Base-by-base conservation (phyloP, 2,797 vertebrate genomes). In the Sebastes nivosus region DNA sequence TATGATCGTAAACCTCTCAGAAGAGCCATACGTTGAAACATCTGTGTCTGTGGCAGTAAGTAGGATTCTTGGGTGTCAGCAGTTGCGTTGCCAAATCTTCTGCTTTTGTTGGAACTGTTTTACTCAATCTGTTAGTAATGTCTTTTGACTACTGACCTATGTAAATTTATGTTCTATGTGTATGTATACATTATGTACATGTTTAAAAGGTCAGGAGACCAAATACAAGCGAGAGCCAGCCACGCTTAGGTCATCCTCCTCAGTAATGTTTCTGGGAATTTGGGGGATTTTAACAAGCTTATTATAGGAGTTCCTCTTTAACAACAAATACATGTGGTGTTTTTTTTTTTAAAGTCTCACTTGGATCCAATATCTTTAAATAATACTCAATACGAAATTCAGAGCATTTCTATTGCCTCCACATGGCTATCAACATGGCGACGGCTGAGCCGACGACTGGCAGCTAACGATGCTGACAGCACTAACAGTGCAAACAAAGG, bases 1-100 rank as follows among this genome's bases (percentile, higher is more conserved):
- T 89, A 89, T 85, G 78, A 82, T n/a, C 13, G 27, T 64, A 54
- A 64, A 79, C 69, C 34, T 69, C 84, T 86, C 74, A 30, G 54
- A 89, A 71, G 81, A 77, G 63, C 80, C 68, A 79, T 80, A 78
- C 27, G 58, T 27, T 83, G 54, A 84, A 89, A 93, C 90, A 90
- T 92, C 85, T 91, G 86, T 74, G 79, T 85, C 75, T 68, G 61
- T 54, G 38, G 70, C 75, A 59, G 72, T 58, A 16, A 30, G 80
- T 9, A 14, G 50, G 38, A 68, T 85, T 81, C 38, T 60, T 72
- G 59, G 46, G 55, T 29, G 83, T 88, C 88, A 86, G 71, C 82
- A 83, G 50, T 77, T 75, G 12, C 5, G n/a, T 70, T 79, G 84
- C 82, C 72, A 84, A 87, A 81, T 50, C 46, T 76, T 2, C 4